Conservation (phyloP, 1,140 invertebrate species). For the Drosophila punjabiensis region DNA sequence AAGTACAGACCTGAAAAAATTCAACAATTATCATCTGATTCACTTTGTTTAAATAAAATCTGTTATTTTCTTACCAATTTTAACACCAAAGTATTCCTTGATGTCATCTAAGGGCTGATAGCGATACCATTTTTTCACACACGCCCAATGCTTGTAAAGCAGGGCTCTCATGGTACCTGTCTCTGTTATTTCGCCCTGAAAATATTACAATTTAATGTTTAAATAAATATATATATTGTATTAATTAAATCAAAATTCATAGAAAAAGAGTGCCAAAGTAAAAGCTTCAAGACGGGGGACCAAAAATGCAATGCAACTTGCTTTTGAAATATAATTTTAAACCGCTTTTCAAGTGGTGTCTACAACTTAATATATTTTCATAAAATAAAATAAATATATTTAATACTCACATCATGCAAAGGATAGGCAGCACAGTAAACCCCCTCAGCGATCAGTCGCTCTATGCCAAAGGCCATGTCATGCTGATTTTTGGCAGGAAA, state of each 20-base stretch:
- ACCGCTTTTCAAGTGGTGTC: too few species aligned
- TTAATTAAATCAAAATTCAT: neutral
- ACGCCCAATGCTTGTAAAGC: conserved; percentile 94
- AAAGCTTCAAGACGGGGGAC: too few species aligned
- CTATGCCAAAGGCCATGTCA: conserved; percentile 93
- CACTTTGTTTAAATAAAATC: too few species aligned
- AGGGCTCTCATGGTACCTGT: conserved; percentile 91
- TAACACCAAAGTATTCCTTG: conserved; percentile 97
- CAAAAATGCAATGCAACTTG: too few species aligned
- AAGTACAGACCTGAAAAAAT: conserved; percentile 90
- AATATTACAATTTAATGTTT: conserved; percentile 16
- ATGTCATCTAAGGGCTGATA: conserved; percentile 96
- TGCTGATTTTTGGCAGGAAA: conserved; percentile 89
- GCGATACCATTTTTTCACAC: conserved; percentile 91
- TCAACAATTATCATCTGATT: neutral
- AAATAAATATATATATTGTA: neutral
- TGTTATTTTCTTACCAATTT: conserved; percentile 88
- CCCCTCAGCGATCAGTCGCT: conserved; percentile 91
- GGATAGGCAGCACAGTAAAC: conserved; percentile 95
- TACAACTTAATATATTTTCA: too few species aligned
- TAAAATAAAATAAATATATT: too few species aligned
- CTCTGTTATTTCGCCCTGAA: conserved; percentile 90
- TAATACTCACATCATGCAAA: conserved; percentile 93
- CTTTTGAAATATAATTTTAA: too few species aligned
- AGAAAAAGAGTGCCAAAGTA: too few species aligned